Conservation (phyloP, 1,140 invertebrate genomes). For the Apis mellifera region Amel_HAv3.1 CM009941.2:8310501-8311000, state of each 20-base stretch:
- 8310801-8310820: not conserved
- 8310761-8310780: not conserved
- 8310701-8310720: not conserved
- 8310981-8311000: constrained; percentile 58
- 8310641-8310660: not conserved
- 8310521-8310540: not conserved
- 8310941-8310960: constrained; percentile 17
- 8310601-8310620: not conserved
- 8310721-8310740: not conserved
- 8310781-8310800: not conserved
- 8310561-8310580: too few relatives aligned
- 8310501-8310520: too few relatives aligned
- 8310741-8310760: not conserved
- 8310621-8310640: too few relatives aligned
- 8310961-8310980: constrained; percentile 48
- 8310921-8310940: constrained; percentile 24
- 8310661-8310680: not conserved
- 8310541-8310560: not conserved
- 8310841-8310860: not conserved
- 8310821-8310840: not conserved
- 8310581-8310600: not conserved
- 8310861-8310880: not conserved
- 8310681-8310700: not conserved
- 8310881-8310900: not conserved
- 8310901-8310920: constrained; percentile 4